phyloP scores from a whole-genome alignment of 1,140 invertebrate genomes.

The Pentalonia nigronervosa region DNA sequence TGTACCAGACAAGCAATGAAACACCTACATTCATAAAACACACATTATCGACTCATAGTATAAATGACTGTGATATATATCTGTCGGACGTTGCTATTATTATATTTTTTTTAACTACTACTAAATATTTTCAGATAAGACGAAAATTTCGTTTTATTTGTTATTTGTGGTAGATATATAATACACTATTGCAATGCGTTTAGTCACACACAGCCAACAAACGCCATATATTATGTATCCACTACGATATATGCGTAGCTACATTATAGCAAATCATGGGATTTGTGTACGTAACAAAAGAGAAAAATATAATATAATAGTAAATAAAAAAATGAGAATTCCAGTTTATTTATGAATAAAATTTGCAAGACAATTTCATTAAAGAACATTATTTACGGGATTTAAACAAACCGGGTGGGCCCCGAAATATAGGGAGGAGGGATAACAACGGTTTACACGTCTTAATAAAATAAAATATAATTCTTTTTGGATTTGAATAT shows the following conservation, averaged over 20 bases:
- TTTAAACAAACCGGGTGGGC: conserved; percentile 41
- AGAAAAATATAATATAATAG: not conserved
- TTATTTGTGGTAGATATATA: not conserved
- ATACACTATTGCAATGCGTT: not conserved
- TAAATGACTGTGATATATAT: not conserved
- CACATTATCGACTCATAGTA: not conserved
- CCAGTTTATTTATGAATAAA: not conserved
- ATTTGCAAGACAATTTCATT: conserved; percentile 19
- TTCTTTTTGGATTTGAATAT: not conserved
- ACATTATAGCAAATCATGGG: not conserved
- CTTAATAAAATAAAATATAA: conserved; percentile 31
- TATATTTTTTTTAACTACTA: not conserved
- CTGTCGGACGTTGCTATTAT: not conserved
- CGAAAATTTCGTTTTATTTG: not conserved
- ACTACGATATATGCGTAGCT: not conserved
- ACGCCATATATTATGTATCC: not conserved
- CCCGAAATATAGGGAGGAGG: not conserved
- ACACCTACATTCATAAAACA: not conserved
- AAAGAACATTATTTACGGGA: conserved; percentile 41
- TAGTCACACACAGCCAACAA: not conserved
- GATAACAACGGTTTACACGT: not conserved
- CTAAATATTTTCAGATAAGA: not conserved
- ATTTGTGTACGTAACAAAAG: conserved; percentile 21
- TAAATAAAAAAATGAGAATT: conserved; percentile 19
- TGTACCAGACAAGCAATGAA: not conserved